These are phyloP conservation scores for Oscheius sp. DNA, from an alignment of 2,888 invertebrate species.

Conservation along the genomic window DNA sequence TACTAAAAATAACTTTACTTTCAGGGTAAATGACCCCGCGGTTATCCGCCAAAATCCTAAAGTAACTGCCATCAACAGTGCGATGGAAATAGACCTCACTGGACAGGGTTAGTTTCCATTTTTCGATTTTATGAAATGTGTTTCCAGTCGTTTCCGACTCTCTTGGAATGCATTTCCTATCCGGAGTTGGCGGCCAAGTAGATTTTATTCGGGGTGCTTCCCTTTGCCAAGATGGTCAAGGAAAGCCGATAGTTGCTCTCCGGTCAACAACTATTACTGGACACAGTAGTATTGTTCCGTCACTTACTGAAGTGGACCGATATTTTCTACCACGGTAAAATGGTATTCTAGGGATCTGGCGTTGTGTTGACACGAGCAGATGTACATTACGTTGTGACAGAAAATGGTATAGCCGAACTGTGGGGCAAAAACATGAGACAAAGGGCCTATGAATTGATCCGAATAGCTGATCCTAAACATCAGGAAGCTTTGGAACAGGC, in stretches of 20 bases:
- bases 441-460: constrained; percentile 87
- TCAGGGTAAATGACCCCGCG: constrained; percentile 25
- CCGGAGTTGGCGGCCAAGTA: constrained; percentile 91
- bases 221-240: constrained; percentile 85
- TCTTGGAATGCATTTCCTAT: constrained; percentile 83
- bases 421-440: constrained; percentile 92
- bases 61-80: constrained; percentile 96
- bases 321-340: too few relatives aligned
- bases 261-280: constrained; percentile 85
- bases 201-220: constrained; percentile 93
- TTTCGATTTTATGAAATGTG: too few relatives aligned
- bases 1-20: too few relatives aligned
- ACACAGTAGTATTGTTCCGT: constrained; percentile 86
- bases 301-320: constrained; percentile 75
- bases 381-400: constrained; percentile 92
- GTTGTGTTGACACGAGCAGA: constrained; percentile 91
- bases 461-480: constrained; percentile 88
- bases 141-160: constrained; percentile 85
- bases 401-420: constrained; percentile 88
- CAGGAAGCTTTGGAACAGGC: constrained; percentile 86
- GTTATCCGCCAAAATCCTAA: constrained; percentile 36
- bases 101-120: constrained; percentile 79
- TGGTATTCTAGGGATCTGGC: constrained; percentile 81
- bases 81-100: constrained; percentile 92
- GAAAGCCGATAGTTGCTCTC: constrained; percentile 88